Base-by-base conservation (phyloP, 2,888 invertebrate species). In the Drosophila koepferae region DNA sequence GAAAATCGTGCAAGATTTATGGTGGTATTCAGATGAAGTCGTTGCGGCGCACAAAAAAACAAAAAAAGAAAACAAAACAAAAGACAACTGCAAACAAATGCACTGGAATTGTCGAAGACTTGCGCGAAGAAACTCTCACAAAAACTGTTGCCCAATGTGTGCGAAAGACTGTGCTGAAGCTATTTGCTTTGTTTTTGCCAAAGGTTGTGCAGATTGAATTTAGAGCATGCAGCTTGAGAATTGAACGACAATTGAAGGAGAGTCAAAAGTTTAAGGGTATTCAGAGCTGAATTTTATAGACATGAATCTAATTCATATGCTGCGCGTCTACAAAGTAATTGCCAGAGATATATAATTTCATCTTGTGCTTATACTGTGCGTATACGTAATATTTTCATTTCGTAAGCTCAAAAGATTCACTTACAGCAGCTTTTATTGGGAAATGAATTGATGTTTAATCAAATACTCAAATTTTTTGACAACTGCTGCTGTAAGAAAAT, bases 1-100 rank as follows among this genome's bases (percentile, higher is more conserved):
- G 53, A 74, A 77, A 77, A 83, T 77, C 53, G 77, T 60, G 55
- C 41, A 77, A 88, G 89, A 85, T 85, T 85, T 85, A 85, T 88
- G 71, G 77, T 65, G 31, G 41, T 63, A 77, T 54, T 69, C 81
- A 72, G 72, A 71, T 77, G 77, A 88, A 85, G 75, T 72, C 80
- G 66, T 83, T 79, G 72, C 65, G 58, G 51, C 38, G 53, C 43
- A 48, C 48, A 62, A 61, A 61, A 68, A 61, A 72, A 59, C 3
- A 23, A 23, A 23, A 23, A 23, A 23, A 2, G 2, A 23, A 23
- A 0, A 20, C n/a, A 20, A 20, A 20, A 20, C 49, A 65, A 64
- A 54, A 9, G 58, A 31, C 44, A 41, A 41, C 54, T 34, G 55
- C 48, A 64, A 62, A 48, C 44, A 61, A 63, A 18, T 67, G 46